Percentiles rank a stretch among this genome's conserved stretches.
phyloP scores from a whole-genome alignment of 2,113 vertebrate genomes.

The Tenrec ecaudatus region DNA sequence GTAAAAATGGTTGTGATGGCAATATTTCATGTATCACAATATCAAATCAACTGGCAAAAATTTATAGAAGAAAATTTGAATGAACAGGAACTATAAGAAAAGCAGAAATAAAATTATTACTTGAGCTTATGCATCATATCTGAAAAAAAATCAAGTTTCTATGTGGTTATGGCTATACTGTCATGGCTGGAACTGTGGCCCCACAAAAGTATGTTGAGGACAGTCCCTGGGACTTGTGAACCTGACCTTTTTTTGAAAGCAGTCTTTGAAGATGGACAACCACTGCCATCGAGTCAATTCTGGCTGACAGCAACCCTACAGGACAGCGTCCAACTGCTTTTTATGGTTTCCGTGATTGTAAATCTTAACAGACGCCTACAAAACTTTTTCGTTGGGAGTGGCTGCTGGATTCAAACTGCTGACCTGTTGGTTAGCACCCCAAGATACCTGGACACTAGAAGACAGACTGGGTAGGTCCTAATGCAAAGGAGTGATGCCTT shows the following conservation, averaged over 20 bases:
- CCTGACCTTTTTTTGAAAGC: neutral
- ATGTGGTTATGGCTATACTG: neutral
- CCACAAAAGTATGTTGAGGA: neutral
- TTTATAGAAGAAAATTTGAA: neutral
- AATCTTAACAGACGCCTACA: too few relatives aligned
- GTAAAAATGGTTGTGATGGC: neutral
- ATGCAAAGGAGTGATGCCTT: neutral
- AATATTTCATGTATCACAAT: neutral
- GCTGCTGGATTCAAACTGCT: too few relatives aligned
- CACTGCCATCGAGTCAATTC: too few relatives aligned
- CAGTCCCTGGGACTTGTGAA: neutral
- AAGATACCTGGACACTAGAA: too few relatives aligned
- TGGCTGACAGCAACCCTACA: too few relatives aligned
- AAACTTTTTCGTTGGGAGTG: too few relatives aligned
- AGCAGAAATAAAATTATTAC: neutral
- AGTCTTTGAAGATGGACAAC: neutral
- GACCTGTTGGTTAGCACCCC: too few relatives aligned
- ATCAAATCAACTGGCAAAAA: neutral
- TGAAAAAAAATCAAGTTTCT: neutral
- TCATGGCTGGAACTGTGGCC: neutral
- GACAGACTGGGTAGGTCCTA: neutral
- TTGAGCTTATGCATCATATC: neutral
- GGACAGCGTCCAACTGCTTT: too few relatives aligned
- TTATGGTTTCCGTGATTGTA: too few relatives aligned
- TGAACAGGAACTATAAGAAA: conserved; percentile 1